Percentiles rank a stretch among this genome's conserved stretches.
Evolutionary conservation across 2,888 invertebrate genomes (phyloP).

Genomic region (Epinotia nisella): DNA sequence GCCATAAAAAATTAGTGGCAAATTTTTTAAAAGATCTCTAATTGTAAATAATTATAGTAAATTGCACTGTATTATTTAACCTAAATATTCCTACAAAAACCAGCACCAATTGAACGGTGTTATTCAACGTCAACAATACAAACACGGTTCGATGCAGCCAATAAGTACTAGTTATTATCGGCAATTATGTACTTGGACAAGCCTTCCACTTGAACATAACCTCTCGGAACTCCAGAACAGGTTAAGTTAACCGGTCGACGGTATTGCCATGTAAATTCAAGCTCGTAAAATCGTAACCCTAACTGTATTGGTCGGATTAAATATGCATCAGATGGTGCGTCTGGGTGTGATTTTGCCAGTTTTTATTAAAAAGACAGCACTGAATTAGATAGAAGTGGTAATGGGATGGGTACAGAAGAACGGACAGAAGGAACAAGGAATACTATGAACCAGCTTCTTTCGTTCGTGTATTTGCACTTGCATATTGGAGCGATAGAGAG

Average conservation of each 20-base stretch:
- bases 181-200: constrained; percentile 21
- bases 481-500: too few relatives aligned
- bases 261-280: constrained; percentile 28
- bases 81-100: neutral
- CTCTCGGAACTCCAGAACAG: constrained; percentile 19
- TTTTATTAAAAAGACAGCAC: neutral
- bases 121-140: neutral
- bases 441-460: too few relatives aligned
- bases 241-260: constrained; percentile 25
- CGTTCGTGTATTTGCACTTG: too few relatives aligned
- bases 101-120: neutral
- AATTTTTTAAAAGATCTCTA: too few relatives aligned
- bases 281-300: constrained; percentile 30
- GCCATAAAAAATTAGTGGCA: too few relatives aligned
- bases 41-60: too few relatives aligned
- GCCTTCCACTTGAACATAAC: constrained; percentile 26
- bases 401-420: too few relatives aligned
- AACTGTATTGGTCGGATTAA: constrained; percentile 35
- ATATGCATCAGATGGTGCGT: constrained; percentile 36
- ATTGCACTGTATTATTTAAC: too few relatives aligned
- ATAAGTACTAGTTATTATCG: constrained; percentile 15
- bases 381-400: neutral
- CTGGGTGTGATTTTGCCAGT: neutral
- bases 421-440: too few relatives aligned
- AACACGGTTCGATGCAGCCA: neutral